phyloP scores from a whole-genome alignment of 2,797 vertebrate species.

The Margarornis squamiger region DNA sequence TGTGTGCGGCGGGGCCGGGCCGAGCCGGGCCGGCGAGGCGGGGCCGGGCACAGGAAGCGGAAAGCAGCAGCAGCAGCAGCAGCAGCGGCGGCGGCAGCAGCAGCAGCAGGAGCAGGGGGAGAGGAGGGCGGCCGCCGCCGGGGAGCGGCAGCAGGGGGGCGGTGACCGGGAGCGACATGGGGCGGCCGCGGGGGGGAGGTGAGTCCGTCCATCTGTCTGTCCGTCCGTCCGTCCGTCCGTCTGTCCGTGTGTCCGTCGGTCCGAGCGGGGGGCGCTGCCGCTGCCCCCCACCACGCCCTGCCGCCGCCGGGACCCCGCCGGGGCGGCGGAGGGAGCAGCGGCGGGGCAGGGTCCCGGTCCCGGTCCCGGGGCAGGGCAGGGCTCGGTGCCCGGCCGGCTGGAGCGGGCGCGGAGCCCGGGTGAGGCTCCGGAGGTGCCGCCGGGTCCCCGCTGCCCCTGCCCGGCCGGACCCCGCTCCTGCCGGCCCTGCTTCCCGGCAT shows the following conservation, averaged over 20 bases:
- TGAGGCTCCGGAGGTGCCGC: background rate
- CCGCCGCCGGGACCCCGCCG: background rate
- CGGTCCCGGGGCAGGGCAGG: background rate
- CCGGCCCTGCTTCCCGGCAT: too few species aligned
- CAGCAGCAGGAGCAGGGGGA: too few species aligned
- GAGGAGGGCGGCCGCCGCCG: too few species aligned
- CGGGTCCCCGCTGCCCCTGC: background rate
- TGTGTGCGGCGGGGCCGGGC: too few species aligned
- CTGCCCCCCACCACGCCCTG: background rate
- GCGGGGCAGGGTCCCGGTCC: background rate
- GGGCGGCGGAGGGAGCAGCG: background rate
- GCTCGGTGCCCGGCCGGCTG: background rate
- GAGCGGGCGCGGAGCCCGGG: background rate
- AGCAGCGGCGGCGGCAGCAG: too few species aligned
- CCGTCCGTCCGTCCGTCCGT: too few species aligned
- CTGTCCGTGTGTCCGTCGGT: background rate
- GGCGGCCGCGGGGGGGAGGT: slow-evolving; percentile 27
- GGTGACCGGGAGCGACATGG: slow-evolving; percentile 46
- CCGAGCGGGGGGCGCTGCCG: background rate
- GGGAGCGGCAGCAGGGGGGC: background rate
- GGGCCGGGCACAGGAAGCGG: too few species aligned
- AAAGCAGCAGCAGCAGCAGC: too few species aligned
- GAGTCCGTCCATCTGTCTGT: background rate
- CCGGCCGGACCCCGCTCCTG: background rate
- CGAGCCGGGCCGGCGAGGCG: too few species aligned